Evolutionary conservation across 2,888 invertebrate genomes (phyloP), one percentile per base, ranked within the genome.

Genomic region (Gymnocheta viridis): DNA sequence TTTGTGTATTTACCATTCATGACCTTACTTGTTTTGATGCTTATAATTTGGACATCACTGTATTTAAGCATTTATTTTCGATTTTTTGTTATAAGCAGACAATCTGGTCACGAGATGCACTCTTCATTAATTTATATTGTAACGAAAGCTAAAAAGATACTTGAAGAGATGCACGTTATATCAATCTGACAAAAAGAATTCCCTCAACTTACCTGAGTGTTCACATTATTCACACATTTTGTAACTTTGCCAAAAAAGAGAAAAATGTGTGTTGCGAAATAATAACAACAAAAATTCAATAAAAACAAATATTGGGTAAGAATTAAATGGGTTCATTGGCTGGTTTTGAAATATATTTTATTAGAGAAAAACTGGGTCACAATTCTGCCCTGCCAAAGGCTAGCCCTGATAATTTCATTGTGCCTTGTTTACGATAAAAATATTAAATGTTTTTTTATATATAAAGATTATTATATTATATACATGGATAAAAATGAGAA

Each of bases 241-340:
- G 77, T 67, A 64, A 44, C 58, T 38, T 72, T 73, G 66, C 79
- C 73, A 83, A 79, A 64, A 38, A n/a, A n/a, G n/a, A 58, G 22
- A 51, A 69, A 51, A 51, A 60, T 38, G 38, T 32, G 38, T 32
- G 49, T 41, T 56, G n/a, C 17, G 14, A 56, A 76, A 19, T 4
- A 67, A 41, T 29, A 35, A 10, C 14, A n/a, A 38, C 41, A 66
- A 56, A 38, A 14, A 74, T 14, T 19, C 29, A 69, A 67, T 64
- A 58, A 79, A 64, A 12, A 58, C 69, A 73, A 76, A 64, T 54
- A 69, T 77, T 70, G 51, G 74, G 66, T 80, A 72, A 80, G 41
- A 44, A 14, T 29, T 10, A 35, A 44, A 51, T 35, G 67, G 47
- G 82, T 73, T 82, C 78, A 82, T 73, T 82, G 82, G 69, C 78